Percentiles rank a stretch among this genome's conserved stretches.
These are phyloP conservation scores for Bostrychus sinensis DNA, from an alignment of 2,113 vertebrate genomes.

Conservation along the genomic window DNA sequence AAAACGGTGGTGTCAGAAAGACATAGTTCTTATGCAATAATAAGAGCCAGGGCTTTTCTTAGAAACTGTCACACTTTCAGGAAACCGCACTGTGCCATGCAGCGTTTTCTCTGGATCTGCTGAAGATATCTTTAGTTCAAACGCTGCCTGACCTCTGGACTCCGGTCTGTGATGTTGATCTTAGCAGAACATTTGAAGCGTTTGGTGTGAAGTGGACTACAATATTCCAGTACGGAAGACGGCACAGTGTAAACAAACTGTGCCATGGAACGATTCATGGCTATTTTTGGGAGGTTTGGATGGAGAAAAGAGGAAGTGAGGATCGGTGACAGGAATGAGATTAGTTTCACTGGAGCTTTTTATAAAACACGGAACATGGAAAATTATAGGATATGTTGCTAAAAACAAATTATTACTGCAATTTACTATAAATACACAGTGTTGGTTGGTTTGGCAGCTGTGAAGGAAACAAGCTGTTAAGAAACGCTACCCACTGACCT, in stretches of 20 bases:
- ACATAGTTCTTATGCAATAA: conserved; percentile 10
- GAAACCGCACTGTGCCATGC: conserved; percentile 64
- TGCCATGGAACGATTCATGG: conserved; percentile 65
- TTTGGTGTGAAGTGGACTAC: conserved; percentile 65
- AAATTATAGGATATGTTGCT: conserved; percentile 55
- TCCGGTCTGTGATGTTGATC: conserved; percentile 64
- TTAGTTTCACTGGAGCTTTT: conserved; percentile 51
- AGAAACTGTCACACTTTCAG: conserved; percentile 47
- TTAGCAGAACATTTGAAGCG: conserved; percentile 73
- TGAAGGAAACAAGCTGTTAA: conserved; percentile 52
- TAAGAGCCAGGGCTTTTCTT: conserved; percentile 18
- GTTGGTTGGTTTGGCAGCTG: conserved; percentile 45
- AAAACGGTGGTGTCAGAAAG: conserved; percentile 2
- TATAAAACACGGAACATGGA: conserved; percentile 47
- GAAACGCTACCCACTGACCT: conserved; percentile 50
- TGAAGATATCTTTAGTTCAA: conserved; percentile 72
- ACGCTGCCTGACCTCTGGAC: conserved; percentile 36
- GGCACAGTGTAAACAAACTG: conserved; percentile 61
- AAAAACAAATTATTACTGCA: conserved; percentile 60
- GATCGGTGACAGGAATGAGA: conserved; percentile 50
- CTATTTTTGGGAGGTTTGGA: conserved; percentile 72
- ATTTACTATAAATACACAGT: conserved; percentile 61
- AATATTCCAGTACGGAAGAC: conserved; percentile 74
- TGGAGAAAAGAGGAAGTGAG: conserved; percentile 62
- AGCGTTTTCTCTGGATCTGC: conserved; percentile 55